A percentile compares a stretch with the other conserved stretches of the same genome.
Conservation (phyloP, 2,797 vertebrate genomes). For the Xenopus petersii region DNA sequence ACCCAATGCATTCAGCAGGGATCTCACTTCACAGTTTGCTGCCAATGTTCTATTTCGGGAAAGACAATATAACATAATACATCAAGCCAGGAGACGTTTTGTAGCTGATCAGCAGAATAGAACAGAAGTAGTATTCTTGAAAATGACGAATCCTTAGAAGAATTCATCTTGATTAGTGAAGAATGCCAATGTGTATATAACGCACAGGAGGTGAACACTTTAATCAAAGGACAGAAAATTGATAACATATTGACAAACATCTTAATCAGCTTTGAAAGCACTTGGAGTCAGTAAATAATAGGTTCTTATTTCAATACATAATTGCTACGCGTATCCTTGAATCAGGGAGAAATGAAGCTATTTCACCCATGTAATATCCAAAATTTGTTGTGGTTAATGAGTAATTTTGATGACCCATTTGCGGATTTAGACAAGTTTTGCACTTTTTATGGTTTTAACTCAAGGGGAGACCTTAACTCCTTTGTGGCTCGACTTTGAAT, state of each 20-base stretch:
- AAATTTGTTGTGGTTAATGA: not conserved
- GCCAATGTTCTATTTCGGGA: not conserved
- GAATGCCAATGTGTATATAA: not conserved
- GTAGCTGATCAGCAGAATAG: not conserved
- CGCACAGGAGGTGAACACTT: not conserved
- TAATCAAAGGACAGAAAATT: slow-evolving; percentile 8
- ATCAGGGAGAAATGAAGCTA: not conserved
- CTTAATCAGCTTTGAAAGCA: slow-evolving; percentile 6
- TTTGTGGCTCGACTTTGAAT: no score
- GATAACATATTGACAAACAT: not conserved
- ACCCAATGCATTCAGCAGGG: not conserved
- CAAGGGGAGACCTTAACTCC: no score
- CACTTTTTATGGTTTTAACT: no score
- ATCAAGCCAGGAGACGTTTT: slow-evolving; percentile 2
- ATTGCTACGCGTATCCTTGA: not conserved
- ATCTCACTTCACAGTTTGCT: not conserved
- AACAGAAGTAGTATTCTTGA: not conserved
- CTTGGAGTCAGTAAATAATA: slow-evolving; percentile 3
- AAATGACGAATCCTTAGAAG: not conserved
- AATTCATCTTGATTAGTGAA: slow-evolving; percentile 23
- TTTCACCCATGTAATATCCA: not conserved
- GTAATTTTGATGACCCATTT: no score
- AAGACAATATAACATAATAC: slow-evolving; percentile 1
- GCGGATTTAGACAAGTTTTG: no score
- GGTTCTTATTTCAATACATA: not conserved